phyloP scores from a whole-genome alignment of 35 echinoderm and acorn worm species.

The Holothuria glaberrima region DNA sequence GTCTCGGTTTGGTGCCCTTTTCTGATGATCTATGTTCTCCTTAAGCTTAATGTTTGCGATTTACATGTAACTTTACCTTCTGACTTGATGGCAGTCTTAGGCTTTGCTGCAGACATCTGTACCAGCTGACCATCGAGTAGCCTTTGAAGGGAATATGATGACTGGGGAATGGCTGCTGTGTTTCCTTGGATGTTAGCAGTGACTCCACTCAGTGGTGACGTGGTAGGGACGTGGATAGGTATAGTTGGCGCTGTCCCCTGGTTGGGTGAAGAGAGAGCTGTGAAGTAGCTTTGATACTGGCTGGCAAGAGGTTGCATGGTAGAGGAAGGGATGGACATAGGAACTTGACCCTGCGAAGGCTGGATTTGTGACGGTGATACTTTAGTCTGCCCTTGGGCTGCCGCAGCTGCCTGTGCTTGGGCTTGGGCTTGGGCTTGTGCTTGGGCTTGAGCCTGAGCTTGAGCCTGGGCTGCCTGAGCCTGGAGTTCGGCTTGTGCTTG shows the following conservation, averaged over 20 bases:
- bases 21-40: no score
- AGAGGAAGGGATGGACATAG: background rate
- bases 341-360: slow-evolving; percentile 28
- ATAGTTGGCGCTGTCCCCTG: slow-evolving; percentile 41
- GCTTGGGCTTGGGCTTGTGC: slow-evolving; percentile 25
- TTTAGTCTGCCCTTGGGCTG: slow-evolving; percentile 3
- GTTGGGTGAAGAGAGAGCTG: slow-evolving; percentile 34
- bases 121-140: slow-evolving; percentile 23
- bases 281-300: slow-evolving; percentile 54
- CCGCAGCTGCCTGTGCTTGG: slow-evolving; percentile 30
- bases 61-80: slow-evolving; percentile 11
- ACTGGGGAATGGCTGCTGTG: slow-evolving; percentile 22
- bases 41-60: no score
- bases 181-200: slow-evolving; percentile 27
- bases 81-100: background rate
- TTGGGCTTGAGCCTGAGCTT: background rate
- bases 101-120: slow-evolving; percentile 7
- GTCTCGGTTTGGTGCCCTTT: no score
- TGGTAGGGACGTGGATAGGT: slow-evolving; percentile 56
- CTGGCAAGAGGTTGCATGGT: slow-evolving; percentile 39
- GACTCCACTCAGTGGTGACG: slow-evolving; percentile 40
- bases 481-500: slow-evolving; percentile 37
- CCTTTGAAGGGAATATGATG: slow-evolving; percentile 35
- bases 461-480: slow-evolving; percentile 36
- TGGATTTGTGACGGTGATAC: slow-evolving; percentile 36